Base-by-base conservation (phyloP, 2,888 invertebrate genomes). In the Julus scanicus region DNA sequence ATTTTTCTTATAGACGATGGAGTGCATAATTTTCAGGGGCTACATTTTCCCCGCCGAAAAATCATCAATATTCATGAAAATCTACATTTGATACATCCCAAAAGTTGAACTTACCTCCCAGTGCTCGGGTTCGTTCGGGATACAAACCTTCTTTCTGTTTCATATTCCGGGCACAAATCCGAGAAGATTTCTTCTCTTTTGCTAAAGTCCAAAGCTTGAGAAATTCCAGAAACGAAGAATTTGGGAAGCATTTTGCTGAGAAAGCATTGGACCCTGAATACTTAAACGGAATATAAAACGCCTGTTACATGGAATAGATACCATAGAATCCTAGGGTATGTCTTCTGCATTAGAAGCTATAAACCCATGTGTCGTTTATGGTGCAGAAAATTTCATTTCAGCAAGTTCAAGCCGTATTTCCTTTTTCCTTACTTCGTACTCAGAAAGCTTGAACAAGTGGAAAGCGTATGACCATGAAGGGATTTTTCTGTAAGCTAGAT, bases 11-110 rank as follows among this genome's bases (percentile, higher is more conserved):
- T 20, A 63, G 63, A 20, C 13, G 57, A 17, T 2, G 20, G 63
- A 20, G 13, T 63, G 63, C n/a, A 20, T 63, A 63, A 63, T 63
- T 29, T 63, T 63, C 17, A 63, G n/a, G 63, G n/a, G 63, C n/a
- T 5, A 20, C 63, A 20, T 63, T 63, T 63, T 8, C 29, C 6
- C 6, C 63, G 0, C 63, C 20, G 63, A 63, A 63, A 29, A 63
- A 63, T 6, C 63, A 63, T 63, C 63, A 63, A 63, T 63, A 63
- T 63, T 63, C 63, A 63, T 63, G 63, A 63, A n/a, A 63, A 63
- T 63, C 63, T 20, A 9, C 63, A 63, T 63, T 63, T 63, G 63
- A 20, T 17, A 5, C 63, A 63, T 63, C 63, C 8, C 63, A 20
- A 6, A 20, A 63, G 63, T 63, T 63, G 63, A 6, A n/a, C 63